phyloP scores from a whole-genome alignment of 2,797 vertebrate species.

The Microctenopoma stevenorrisi region DNA sequence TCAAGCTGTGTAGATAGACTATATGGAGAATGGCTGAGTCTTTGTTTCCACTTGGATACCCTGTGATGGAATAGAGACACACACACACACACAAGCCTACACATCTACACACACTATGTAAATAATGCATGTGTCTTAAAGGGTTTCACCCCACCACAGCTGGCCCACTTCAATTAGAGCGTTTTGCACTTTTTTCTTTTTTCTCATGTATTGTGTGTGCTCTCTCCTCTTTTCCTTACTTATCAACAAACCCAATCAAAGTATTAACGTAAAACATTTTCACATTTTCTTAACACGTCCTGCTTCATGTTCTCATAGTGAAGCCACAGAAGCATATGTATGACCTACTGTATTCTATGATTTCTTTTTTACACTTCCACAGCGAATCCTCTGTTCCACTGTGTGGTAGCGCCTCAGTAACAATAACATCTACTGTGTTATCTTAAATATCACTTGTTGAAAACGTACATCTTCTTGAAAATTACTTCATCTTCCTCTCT shows the following conservation, averaged over 20 bases:
- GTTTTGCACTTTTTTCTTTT: conserved; percentile 60
- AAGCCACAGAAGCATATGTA: conserved; percentile 12
- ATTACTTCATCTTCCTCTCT: conserved; percentile 1
- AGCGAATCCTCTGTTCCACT: background rate
- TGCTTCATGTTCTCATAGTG: background rate
- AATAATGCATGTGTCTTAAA: conserved; percentile 86
- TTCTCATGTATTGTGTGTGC: conserved; percentile 21
- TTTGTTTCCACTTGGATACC: conserved; percentile 73
- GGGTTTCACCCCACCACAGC: conserved; percentile 77
- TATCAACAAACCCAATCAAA: background rate
- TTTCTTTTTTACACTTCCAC: background rate
- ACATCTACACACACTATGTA: conserved; percentile 70
- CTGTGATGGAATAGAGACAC: conserved; percentile 62
- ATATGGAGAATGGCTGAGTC: conserved; percentile 56
- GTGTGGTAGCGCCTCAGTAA: background rate
- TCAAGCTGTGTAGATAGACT: conserved; percentile 30
- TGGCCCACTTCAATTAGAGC: conserved; percentile 85
- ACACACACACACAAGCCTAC: conserved; percentile 29
- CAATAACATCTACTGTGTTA: background rate
- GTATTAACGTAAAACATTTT: background rate
- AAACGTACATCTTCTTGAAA: background rate
- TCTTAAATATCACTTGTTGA: background rate
- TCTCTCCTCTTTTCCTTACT: conserved; percentile 1
- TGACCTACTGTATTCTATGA: conserved; percentile 6
- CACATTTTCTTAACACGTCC: background rate